phyloP scores from a whole-genome alignment of 2,797 vertebrate genomes.

The Saxicola maurus region DNA sequence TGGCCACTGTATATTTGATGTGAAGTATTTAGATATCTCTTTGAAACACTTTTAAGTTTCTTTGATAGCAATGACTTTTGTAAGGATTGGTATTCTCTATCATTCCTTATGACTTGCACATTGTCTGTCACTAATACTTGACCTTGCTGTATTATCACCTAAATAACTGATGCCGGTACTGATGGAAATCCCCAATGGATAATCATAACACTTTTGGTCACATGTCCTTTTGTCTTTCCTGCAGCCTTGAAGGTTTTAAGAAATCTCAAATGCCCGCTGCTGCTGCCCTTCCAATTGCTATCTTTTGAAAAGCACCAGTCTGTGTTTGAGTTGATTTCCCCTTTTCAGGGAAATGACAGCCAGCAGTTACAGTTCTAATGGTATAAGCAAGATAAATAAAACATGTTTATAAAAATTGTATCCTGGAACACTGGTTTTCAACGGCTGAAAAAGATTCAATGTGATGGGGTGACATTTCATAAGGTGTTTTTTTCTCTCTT shows the following conservation, averaged over 20 bases:
- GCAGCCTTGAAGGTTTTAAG: slow-evolving; percentile 76
- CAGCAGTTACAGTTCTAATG: slow-evolving; percentile 73
- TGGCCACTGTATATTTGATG: slow-evolving; percentile 73
- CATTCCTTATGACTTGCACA: slow-evolving; percentile 73
- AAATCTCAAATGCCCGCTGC: slow-evolving; percentile 73
- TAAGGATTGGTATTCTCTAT: slow-evolving; percentile 72
- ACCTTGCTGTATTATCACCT: slow-evolving; percentile 72
- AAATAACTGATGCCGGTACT: slow-evolving; percentile 76
- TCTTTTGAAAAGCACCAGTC: slow-evolving; percentile 80
- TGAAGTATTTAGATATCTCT: slow-evolving; percentile 74
- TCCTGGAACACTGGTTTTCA: slow-evolving; percentile 76
- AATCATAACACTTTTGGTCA: slow-evolving; percentile 76
- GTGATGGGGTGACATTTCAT: slow-evolving; percentile 14
- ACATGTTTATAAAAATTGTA: slow-evolving; percentile 79
- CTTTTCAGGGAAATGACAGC: slow-evolving; percentile 74
- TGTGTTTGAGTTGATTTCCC: slow-evolving; percentile 75
- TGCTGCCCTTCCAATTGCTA: slow-evolving; percentile 76
- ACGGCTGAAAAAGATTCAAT: slow-evolving; percentile 21
- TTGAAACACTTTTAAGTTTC: slow-evolving; percentile 70
- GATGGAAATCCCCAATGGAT: slow-evolving; percentile 73
- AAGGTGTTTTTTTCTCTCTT: neutral
- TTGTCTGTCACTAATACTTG: slow-evolving; percentile 77
- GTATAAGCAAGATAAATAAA: slow-evolving; percentile 78
- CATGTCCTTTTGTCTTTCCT: slow-evolving; percentile 67
- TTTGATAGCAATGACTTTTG: slow-evolving; percentile 73